These are phyloP conservation scores for Cheilosia soror DNA, from an alignment of 2,888 invertebrate genomes.

Conservation along the genomic window DNA sequence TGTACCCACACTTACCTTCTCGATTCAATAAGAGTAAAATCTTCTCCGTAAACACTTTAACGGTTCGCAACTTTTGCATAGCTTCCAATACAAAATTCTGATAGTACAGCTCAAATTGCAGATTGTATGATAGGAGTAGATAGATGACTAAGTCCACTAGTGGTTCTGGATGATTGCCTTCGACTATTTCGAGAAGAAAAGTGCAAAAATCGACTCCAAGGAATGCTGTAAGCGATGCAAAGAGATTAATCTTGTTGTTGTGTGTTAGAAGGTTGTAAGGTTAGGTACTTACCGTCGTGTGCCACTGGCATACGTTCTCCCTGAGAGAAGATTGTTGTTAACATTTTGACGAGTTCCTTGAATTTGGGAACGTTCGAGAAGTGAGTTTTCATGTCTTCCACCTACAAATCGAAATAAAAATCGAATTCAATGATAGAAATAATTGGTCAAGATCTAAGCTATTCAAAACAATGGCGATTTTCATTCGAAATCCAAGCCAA, in stretches of 20 bases:
- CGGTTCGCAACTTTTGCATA: conserved; percentile 88
- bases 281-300: conserved; percentile 89
- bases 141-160: conserved; percentile 94
- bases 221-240: conserved; percentile 87
- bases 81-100: conserved; percentile 90
- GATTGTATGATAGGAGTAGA: conserved; percentile 93
- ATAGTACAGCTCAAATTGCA: conserved; percentile 89
- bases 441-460: not conserved
- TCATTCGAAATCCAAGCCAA: no score
- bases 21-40: conserved; percentile 93
- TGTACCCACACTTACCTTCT: conserved; percentile 87
- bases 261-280: not conserved
- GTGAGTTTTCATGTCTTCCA: conserved; percentile 90
- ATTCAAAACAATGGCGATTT: no score
- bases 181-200: conserved; percentile 92
- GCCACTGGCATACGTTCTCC: conserved; percentile 95
- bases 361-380: conserved; percentile 91
- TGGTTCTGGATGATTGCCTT: conserved; percentile 93
- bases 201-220: conserved; percentile 92
- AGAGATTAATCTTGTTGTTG: not conserved
- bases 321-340: conserved; percentile 95
- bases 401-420: conserved; percentile 82
- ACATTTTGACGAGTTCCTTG: conserved; percentile 91
- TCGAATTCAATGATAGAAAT: not conserved
- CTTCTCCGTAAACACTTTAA: conserved; percentile 96